Base-by-base conservation (phyloP, 2,888 invertebrate genomes). In the Lissocephala sabroskyi region DNA sequence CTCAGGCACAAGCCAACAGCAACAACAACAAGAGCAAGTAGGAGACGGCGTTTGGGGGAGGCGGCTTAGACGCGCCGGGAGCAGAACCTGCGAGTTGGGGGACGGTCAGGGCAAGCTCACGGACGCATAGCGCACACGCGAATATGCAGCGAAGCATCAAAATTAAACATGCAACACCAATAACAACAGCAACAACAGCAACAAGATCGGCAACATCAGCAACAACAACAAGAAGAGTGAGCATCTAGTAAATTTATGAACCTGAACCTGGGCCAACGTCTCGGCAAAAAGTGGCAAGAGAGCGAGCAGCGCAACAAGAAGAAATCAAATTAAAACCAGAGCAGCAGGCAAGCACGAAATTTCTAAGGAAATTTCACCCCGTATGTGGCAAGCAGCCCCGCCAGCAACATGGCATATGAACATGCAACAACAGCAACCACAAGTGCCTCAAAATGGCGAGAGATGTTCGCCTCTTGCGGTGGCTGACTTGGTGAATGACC, bases 291-390 rank as follows among this genome's bases (percentile, higher is more conserved):
- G 10, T 2, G 30, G 42, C 33, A 42, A 18, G 40, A 56, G 41
- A 49, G 52, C 52, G 49, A 26, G 42, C 41, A 29, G 48, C 42
- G 47, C 54, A 59, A 49, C 59, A 66, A 75, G 75, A 65, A 76
- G 75, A 73, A 78, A 71, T 76, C 77, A 79, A 71, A 78, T 79
- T 76, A 71, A 73, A 73, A 73, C 70, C 74, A 79, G 71, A 73
- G 79, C 79, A 79, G 70, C 79, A 79, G 70, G 77, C 71, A 79
- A 79, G 79, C 71, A 79, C 74, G 74, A 79, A 70, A 73, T 76
- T 79, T 73, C 79, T 79, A 73, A 76, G 76, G 77, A 79, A 73
- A 79, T 79, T 73, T 73, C 71, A 73, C 77, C 74, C 71, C 71
- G 77, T 73, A 73, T 65, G 65, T 68, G 56, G 74, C 45, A 62